Evolutionary conservation across 2,888 invertebrate genomes (phyloP).

Genomic region (Drosophila neotestacea): DNA sequence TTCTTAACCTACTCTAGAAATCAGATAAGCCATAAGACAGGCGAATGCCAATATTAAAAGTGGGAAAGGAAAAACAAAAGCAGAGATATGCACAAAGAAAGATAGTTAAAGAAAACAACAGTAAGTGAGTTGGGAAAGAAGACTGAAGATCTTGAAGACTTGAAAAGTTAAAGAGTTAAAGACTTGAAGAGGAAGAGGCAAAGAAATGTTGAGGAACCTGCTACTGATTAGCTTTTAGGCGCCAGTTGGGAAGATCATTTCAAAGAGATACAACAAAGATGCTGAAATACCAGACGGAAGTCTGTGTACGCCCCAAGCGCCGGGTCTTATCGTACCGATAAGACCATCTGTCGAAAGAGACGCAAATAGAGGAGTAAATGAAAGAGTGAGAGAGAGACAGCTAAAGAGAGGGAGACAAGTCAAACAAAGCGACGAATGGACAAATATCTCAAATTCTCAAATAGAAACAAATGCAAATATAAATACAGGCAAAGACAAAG

Average conservation of each 20-base stretch:
- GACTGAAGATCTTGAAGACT: background rate
- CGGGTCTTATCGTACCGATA: conserved; percentile 48
- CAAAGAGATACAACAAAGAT: conserved; percentile 23
- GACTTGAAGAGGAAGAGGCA: background rate
- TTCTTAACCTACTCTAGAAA: conserved; percentile 4
- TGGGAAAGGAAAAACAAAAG: background rate
- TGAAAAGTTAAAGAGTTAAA: background rate
- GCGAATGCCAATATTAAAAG: conserved; percentile 45
- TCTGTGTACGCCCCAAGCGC: conserved; percentile 37
- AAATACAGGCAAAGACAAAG: conserved; percentile 38
- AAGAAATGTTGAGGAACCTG: conserved; percentile 28
- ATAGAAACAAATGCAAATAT: conserved; percentile 73
- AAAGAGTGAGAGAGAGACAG: background rate
- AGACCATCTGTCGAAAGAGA: conserved; percentile 34
- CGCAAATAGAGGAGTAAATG: background rate
- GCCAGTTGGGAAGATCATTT: conserved; percentile 45
- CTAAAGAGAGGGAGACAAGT: conserved; percentile 26
- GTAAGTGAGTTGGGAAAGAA: background rate
- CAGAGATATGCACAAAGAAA: conserved; percentile 16
- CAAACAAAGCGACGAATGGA: conserved; percentile 47
- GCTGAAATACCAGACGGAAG: conserved; percentile 40
- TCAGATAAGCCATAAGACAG: conserved; percentile 28
- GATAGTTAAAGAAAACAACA: conserved; percentile 22
- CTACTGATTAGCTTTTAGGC: conserved; percentile 49
- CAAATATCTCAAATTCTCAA: conserved; percentile 72